Conservation (phyloP, 2,113 vertebrate genomes). For the Heterochromis multidens region DNA sequence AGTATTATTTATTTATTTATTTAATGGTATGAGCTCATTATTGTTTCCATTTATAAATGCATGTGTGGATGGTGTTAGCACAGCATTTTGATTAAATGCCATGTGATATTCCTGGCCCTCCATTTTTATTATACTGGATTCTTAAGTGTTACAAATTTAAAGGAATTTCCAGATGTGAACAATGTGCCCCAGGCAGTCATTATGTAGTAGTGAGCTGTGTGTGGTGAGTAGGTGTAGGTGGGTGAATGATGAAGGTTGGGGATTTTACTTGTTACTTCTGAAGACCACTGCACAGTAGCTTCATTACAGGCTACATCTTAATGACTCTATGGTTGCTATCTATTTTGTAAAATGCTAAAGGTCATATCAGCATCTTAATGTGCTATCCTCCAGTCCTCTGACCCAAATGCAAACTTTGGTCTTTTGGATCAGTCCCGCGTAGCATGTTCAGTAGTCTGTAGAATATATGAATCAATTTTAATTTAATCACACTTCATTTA, state of each 20-base stretch:
- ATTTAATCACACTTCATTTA: constrained; percentile 26
- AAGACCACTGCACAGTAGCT: not conserved
- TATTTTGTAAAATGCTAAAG: constrained; percentile 28
- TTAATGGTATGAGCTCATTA: not conserved
- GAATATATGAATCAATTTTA: constrained; percentile 29
- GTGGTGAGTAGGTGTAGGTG: not conserved
- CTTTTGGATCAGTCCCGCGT: not conserved
- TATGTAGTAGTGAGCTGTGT: not conserved
- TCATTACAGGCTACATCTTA: constrained; percentile 37
- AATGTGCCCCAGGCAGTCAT: not conserved
- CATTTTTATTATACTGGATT: not conserved
- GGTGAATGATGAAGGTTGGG: constrained; percentile 9
- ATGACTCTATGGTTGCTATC: constrained; percentile 11
- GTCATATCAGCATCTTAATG: constrained; percentile 46
- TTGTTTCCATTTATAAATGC: not conserved
- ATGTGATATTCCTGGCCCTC: not conserved
- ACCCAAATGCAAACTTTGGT: constrained; percentile 38
- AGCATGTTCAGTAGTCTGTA: not conserved
- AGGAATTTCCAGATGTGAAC: not conserved
- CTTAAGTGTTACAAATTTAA: not conserved
- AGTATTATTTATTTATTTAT: not conserved
- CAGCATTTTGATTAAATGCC: not conserved
- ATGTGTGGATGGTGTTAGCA: not conserved
- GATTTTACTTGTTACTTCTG: not conserved
- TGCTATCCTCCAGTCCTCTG: not conserved